Base-by-base conservation (phyloP, 2,888 invertebrate species). In the Megamerina dolium region DNA sequence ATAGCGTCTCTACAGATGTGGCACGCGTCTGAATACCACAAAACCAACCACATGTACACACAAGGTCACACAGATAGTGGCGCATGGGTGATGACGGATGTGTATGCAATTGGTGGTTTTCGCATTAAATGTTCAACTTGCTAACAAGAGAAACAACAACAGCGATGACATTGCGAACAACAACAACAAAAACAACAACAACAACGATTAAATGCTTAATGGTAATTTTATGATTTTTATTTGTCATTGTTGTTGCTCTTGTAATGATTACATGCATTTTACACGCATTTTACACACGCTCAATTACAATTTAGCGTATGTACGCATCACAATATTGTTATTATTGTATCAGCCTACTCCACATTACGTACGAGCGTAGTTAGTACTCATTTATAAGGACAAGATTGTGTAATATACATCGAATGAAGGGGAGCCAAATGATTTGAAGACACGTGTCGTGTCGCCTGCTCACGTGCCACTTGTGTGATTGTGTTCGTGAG, bases 141-240 rank as follows among this genome's bases (percentile, higher is more conserved):
- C 42, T 37, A 19, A 43, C 42, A 43, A 33, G 42, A n/a, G n/a
- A n/a, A n/a, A n/a, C n/a, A n/a, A n/a, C n/a, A n/a, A n/a, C n/a
- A n/a, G n/a, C n/a, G n/a, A n/a, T n/a, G n/a, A n/a, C n/a, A n/a
- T n/a, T n/a, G n/a, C n/a, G n/a, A n/a, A n/a, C n/a, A n/a, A n/a
- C n/a, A n/a, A n/a, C n/a, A n/a, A n/a, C n/a, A n/a, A n/a, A n/a
- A n/a, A n/a, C n/a, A n/a, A n/a, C n/a, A n/a, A n/a, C n/a, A n/a
- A n/a, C 42, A 37, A 37, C 42, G 37, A 43, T 43, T 43, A 43
- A 42, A 43, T 20, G 42, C 37, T 43, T 43, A 43, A 43, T 43
- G 42, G 29, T 32, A 37, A 43, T 37, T 43, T 43, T 37, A 43
- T 43, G 30, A 43, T 23, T 16, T 14, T 17, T 37, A 10, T 30